These are phyloP conservation scores for Carlito syrichta DNA, from an alignment of 2,113 vertebrate genomes.

Conservation along the genomic window DNA sequence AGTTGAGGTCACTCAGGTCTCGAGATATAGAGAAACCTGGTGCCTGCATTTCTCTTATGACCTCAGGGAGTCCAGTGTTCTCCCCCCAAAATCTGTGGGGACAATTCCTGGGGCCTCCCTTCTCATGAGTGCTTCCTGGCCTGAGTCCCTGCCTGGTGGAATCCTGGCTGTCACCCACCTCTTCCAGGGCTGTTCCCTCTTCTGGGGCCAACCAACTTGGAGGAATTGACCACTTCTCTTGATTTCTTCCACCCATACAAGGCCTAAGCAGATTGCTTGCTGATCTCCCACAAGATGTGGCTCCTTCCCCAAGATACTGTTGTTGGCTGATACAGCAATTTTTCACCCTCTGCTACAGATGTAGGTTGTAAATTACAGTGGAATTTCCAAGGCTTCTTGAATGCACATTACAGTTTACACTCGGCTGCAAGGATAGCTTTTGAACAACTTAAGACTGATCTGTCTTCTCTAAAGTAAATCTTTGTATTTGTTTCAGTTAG, in stretches of 20 bases:
- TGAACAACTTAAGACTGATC: neutral
- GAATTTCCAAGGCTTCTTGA: neutral
- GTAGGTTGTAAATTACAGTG: neutral
- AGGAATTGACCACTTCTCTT: neutral
- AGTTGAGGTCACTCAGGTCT: neutral
- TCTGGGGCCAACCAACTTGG: neutral
- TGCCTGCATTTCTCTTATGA: neutral
- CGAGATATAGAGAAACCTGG: neutral
- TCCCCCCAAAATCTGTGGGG: neutral
- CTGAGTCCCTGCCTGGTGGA: neutral
- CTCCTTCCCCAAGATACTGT: neutral
- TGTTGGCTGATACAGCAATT: neutral
- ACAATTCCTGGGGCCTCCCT: neutral
- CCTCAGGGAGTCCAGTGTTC: neutral
- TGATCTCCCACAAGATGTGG: neutral
- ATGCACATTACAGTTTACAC: neutral
- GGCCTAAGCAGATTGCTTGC: neutral
- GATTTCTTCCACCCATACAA: neutral
- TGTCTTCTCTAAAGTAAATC: neutral
- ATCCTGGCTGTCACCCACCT: neutral
- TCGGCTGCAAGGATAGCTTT: neutral
- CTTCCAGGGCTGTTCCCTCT: neutral
- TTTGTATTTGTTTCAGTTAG: neutral
- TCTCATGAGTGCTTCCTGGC: neutral
- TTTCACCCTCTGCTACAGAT: neutral